Base-by-base conservation (phyloP, 2,797 vertebrate species). In the Anniella stebbinsi region DNA sequence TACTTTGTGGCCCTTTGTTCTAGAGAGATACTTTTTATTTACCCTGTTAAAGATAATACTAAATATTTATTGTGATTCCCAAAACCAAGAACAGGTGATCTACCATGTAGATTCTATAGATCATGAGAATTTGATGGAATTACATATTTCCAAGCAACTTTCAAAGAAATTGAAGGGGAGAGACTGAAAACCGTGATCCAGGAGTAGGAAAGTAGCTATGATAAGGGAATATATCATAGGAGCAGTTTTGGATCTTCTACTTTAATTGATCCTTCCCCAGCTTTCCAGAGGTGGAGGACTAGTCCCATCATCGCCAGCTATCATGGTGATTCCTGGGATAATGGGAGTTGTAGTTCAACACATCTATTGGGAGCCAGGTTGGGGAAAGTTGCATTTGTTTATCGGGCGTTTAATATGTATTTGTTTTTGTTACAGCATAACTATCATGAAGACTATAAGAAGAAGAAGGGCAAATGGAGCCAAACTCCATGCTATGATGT, bases 401-500 rank as follows among this genome's bases (percentile, higher is more conserved):
- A 48, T 38, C 54, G 36, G 17, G 60, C 73, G 41, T 63, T 86
- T n/a, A 81, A 13, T 89, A 25, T 57, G 33, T 89, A 23, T 63
- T 91, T 69, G 0, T 3, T 93, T 91, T 88, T 0, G 0, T 90
- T 67, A 0, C 96, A 99, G 99, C 94, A 98, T 38, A 98, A 98
- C 93, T 99, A 99, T 97, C 99, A 98, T 45, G 97, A 98, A 90
- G 98, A 99, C 95, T 99, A 99, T 95, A 98, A 99, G 92, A 98
- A 98, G 93, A 99, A 99, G 82, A 96, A 98, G 97, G 99, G 99
- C 93, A 98, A 99, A 81, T 99, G 99, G 99, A 99, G 98, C 67
- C 98, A 99, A 96, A 99, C 99, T 4, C 99, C 99, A 0, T 99
- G 99, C 97, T 98, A 99, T 89, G 99, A 99, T 9, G 96, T 99